Conservation (phyloP, 2,113 vertebrate genomes). For the Sardina pilchardus region DNA sequence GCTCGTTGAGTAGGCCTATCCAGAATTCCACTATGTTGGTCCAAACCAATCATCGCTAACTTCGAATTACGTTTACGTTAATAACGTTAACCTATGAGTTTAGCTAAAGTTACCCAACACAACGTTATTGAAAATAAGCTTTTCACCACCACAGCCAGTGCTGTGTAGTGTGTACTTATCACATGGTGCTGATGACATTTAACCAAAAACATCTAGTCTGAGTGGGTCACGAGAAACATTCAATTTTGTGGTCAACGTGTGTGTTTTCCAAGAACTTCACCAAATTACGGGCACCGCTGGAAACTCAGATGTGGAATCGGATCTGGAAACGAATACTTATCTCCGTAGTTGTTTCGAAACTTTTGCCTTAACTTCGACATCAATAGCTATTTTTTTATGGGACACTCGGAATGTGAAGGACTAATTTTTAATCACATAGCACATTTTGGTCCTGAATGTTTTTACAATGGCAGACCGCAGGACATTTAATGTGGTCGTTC, state of each 20-base stretch:
- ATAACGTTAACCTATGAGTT: neutral
- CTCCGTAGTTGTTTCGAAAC: neutral
- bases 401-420: neutral
- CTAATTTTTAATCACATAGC: neutral
- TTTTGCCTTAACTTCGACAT: neutral
- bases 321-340: neutral
- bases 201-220: constrained; percentile 22
- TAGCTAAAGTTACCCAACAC: neutral
- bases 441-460: neutral
- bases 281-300: neutral
- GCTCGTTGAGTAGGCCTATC: too few species aligned
- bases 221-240: constrained; percentile 29
- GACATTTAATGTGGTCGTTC: constrained; percentile 73
- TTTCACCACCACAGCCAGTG: neutral
- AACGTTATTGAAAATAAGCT: neutral
- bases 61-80: neutral
- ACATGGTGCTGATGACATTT: constrained; percentile 23
- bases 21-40: neutral
- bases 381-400: neutral
- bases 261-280: neutral
- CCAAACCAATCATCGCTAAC: neutral
- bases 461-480: constrained; percentile 69
- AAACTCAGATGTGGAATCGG: constrained; percentile 18
- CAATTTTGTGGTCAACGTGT: neutral
- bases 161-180: constrained; percentile 1